These are phyloP conservation scores for Hylaeus anthracinus DNA, from an alignment of 1,140 invertebrate genomes.

Conservation along the genomic window DNA sequence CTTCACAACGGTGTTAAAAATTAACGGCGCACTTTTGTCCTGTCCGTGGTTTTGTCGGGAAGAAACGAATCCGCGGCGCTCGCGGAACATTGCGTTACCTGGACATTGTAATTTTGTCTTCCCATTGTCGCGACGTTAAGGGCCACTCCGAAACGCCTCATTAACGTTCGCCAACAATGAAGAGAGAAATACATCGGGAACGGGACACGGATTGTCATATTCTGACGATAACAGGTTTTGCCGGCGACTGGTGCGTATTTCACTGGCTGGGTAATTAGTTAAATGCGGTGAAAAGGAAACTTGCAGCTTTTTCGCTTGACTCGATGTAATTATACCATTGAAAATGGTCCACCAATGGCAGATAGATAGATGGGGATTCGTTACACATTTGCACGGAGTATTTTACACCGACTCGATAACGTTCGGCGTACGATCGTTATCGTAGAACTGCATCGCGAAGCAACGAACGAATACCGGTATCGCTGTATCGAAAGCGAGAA, in stretches of 20 bases:
- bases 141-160: not conserved
- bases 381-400: too few species aligned
- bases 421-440: not conserved
- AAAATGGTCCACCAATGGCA: too few species aligned
- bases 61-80: not conserved
- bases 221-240: not conserved
- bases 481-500: constrained; percentile 27
- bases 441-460: too few species aligned
- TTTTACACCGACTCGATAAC: too few species aligned
- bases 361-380: too few species aligned
- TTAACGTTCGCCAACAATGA: too few species aligned
- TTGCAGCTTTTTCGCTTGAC: too few species aligned
- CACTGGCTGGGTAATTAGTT: too few species aligned
- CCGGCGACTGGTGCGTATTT: too few species aligned
- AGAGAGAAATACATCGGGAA: not conserved
- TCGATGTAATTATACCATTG: too few species aligned
- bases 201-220: not conserved
- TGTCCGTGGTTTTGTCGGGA: not conserved
- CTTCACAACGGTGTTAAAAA: constrained; percentile 16
- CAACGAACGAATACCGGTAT: not conserved
- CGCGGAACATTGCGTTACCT: not conserved
- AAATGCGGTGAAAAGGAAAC: too few species aligned
- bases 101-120: not conserved
- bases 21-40: constrained; percentile 23
- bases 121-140: not conserved